phyloP scores from a whole-genome alignment of 2,888 invertebrate genomes.

The Halictus ligatus region DNA sequence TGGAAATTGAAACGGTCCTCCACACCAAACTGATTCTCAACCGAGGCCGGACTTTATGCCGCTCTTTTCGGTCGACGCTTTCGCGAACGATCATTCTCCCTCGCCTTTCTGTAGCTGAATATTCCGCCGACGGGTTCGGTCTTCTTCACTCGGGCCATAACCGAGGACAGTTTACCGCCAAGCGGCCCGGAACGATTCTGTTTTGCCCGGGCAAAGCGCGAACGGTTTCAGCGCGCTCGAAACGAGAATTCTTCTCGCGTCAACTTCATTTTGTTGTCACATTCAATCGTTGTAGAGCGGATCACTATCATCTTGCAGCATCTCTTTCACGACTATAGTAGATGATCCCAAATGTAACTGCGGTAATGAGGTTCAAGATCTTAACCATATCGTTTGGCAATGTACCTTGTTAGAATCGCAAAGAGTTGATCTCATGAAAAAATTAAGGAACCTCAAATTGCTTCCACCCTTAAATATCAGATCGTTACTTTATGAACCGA shows the following conservation, averaged over 20 bases:
- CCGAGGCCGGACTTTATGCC: background rate
- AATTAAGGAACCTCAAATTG: no score
- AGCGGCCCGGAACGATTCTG: background rate
- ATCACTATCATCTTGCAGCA: no score
- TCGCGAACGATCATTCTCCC: background rate
- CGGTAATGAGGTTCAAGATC: no score
- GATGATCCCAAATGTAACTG: no score
- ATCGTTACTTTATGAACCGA: no score
- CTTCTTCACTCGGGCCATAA: background rate
- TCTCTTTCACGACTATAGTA: no score
- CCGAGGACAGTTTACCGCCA: background rate
- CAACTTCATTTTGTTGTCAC: background rate
- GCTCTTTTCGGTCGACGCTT: background rate
- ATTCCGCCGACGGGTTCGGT: background rate
- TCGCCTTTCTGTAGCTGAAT: background rate
- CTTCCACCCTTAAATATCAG: no score
- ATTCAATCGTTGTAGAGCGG: no score
- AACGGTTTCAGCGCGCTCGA: background rate
- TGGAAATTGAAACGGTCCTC: slow-evolving; percentile 3
- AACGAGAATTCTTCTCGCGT: background rate
- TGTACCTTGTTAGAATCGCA: no score
- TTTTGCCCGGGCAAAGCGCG: background rate
- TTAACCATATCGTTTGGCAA: no score
- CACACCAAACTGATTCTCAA: background rate
- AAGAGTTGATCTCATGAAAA: no score